Percentiles rank a stretch among this genome's conserved stretches.
Conservation (phyloP, 2,113 vertebrate species). For the Calidris pygmaea region DNA sequence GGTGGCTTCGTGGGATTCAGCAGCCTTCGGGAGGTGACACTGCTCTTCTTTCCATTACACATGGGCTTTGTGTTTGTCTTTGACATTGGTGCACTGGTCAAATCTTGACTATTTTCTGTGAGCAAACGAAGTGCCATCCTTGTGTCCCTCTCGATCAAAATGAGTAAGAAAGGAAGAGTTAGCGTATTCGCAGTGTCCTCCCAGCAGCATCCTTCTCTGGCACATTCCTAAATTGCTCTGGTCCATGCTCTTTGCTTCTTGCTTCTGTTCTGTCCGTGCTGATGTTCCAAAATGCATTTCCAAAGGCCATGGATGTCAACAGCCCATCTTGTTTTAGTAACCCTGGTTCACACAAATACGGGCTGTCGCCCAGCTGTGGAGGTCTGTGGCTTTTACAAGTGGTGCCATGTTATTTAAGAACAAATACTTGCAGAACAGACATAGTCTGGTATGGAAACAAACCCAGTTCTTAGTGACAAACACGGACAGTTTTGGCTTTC, state of each 20-base stretch:
- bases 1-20: background rate
- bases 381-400: background rate
- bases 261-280: background rate
- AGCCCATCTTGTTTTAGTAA: background rate
- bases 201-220: background rate
- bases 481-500: background rate
- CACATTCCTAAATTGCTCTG: background rate
- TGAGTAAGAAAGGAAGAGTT: background rate
- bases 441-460: background rate
- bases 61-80: background rate
- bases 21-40: background rate
- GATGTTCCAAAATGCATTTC: background rate
- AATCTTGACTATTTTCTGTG: background rate
- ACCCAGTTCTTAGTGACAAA: background rate
- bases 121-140: background rate
- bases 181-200: fast-evolving
- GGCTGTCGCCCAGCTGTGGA: background rate
- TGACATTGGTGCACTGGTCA: background rate
- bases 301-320: background rate
- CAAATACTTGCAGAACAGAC: background rate
- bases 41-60: fast-evolving
- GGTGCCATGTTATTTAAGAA: background rate
- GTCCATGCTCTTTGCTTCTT: background rate
- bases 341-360: background rate
- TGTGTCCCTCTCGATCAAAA: background rate